Evolutionary conservation across 2,888 invertebrate genomes (phyloP), one percentile per base, ranked within the genome.

Genomic region (Ochropleura leucogaster): DNA sequence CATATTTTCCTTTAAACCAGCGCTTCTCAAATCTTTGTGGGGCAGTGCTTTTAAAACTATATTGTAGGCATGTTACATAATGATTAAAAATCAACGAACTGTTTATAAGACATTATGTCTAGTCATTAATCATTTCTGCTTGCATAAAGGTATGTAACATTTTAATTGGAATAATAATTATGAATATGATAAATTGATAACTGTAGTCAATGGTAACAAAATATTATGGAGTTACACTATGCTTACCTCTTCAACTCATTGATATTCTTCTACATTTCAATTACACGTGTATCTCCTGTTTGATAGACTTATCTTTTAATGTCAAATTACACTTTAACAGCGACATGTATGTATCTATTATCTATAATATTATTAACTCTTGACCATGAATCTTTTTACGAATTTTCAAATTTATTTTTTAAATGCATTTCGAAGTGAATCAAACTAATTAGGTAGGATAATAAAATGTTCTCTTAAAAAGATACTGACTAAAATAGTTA

Each of bases 21-120:
- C 60, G 79, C 80, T 87, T 88, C 84, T 68, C 73, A 80, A 86
- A 83, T 84, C 85, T 82, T 77, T 86, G 80, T 88, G 90, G 87
- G 90, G 89, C 88, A 90, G 85, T 89, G 92, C 91, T 93, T 92
- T 89, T 79, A 77, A 79, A 83, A 78, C 59, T 89, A 83, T 89
- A 85, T 85, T 85, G 79, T 89, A 91, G 89, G 88, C 90, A 90
- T 90, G 90, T 89, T 90, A 91, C 89, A 89, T 92, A 89, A 89
- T 89, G 86, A 87, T 90, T 85, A 87, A 89, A 82, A 91, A 94
- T 95, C 95, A 95, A 95, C 94, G 93, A 95, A 94, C 91, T 94
- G 93, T 93, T 91, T 92, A 89, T 90, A 92, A 92, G 92, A 93
- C 92, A 91, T 93, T 92, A 91, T 90, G 92, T 92, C 95, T 95